Evolutionary conservation across 2,797 vertebrate species (phyloP).

Genomic region (Parauchenoglanis punctatus): DNA sequence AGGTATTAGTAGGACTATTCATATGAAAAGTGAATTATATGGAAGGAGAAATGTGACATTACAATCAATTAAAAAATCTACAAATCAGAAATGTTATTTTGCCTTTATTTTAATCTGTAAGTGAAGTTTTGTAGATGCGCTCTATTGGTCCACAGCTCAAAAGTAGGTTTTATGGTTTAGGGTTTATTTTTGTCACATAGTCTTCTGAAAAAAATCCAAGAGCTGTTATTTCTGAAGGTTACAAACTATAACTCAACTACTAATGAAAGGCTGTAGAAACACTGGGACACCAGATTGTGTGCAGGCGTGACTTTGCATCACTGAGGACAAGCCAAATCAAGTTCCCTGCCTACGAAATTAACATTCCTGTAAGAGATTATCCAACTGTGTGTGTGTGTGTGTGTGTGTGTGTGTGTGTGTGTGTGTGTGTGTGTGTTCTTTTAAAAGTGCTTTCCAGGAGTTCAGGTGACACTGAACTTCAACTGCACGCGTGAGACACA

Average conservation of each 20-base stretch:
- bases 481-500: background rate
- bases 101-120: background rate
- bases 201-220: background rate
- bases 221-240: background rate
- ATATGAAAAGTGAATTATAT: background rate
- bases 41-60: background rate
- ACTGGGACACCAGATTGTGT: background rate
- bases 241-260: background rate
- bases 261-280: background rate
- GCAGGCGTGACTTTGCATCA: background rate
- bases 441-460: conserved; percentile 48
- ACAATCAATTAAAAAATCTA: background rate
- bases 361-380: conserved; percentile 44
- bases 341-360: conserved; percentile 36
- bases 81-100: background rate
- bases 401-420: conserved; percentile 4
- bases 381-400: conserved; percentile 3
- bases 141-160: background rate
- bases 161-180: background rate
- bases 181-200: background rate
- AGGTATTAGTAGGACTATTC: background rate
- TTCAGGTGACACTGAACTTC: conserved; percentile 44
- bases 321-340: conserved; percentile 44
- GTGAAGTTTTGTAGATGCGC: background rate
- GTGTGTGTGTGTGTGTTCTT: conserved; percentile 28